A percentile compares a stretch with the other conserved stretches of the same genome.
phyloP scores from a whole-genome alignment of 2,797 vertebrate species.

The Myotis daubentonii region DNA sequence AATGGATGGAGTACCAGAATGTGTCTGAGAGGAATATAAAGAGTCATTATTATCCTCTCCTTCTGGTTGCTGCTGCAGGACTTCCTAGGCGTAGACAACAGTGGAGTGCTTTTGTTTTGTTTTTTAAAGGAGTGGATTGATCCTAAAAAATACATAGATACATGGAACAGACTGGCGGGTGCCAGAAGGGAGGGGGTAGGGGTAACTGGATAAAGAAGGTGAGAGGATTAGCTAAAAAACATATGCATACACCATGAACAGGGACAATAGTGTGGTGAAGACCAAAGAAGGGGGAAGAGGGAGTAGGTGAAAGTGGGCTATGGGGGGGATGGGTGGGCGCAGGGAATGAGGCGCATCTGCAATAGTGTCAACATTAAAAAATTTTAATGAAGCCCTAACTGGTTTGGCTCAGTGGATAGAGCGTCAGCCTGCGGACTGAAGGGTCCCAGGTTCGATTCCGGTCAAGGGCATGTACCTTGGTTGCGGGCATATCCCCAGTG shows the following conservation, averaged over 20 bases:
- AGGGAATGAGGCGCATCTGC: background rate
- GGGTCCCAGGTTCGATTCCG: too few species aligned
- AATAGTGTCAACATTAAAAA: background rate
- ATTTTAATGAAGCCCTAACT: too few species aligned
- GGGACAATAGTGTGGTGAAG: background rate
- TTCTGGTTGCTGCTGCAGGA: conserved; percentile 16
- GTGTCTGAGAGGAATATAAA: conserved; percentile 70
- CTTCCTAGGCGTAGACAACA: conserved; percentile 44
- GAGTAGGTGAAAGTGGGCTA: background rate
- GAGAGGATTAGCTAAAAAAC: background rate
- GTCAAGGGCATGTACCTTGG: too few species aligned
- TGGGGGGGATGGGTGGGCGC: too few species aligned
- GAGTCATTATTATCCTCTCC: conserved; percentile 52
- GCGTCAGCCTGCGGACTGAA: too few species aligned
- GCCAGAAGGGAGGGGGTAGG: background rate
- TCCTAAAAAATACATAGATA: conserved; percentile 27
- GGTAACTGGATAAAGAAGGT: background rate
- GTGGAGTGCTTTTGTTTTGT: background rate
- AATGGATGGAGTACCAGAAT: conserved; percentile 56
- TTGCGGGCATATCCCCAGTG: too few species aligned
- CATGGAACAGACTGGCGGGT: background rate
- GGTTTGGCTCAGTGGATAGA: too few species aligned
- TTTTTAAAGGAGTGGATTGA: conserved; percentile 28
- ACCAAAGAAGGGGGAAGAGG: background rate
- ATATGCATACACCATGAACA: background rate